phyloP scores from a whole-genome alignment of 2,797 vertebrate species.

The Leuciscus waleckii region DNA sequence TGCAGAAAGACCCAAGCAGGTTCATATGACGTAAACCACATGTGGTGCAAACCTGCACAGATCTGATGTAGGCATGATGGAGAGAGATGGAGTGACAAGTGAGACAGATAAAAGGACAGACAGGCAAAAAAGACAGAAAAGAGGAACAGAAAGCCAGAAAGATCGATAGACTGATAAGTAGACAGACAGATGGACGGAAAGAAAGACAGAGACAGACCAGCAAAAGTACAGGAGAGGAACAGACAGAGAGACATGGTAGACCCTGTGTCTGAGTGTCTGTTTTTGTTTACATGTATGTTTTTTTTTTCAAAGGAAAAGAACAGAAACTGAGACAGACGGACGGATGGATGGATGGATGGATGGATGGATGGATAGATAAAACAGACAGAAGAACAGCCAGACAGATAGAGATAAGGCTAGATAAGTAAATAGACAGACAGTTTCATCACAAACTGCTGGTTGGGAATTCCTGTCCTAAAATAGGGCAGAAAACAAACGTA shows the following conservation, averaged over 20 bases:
- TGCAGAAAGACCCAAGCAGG: slow-evolving; percentile 67
- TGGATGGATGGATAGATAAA: neutral
- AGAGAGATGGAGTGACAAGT: neutral
- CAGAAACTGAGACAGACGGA: slow-evolving; percentile 16
- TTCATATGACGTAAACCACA: slow-evolving; percentile 73
- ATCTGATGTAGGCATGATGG: slow-evolving; percentile 60
- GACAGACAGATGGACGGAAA: neutral
- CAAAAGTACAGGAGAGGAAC: neutral
- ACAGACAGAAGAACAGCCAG: neutral
- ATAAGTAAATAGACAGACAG: neutral
- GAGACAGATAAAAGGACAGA: slow-evolving; percentile 4
- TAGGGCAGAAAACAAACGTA: neutral
- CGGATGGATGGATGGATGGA: too few species aligned
- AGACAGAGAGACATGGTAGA: neutral
- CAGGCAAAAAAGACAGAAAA: neutral
- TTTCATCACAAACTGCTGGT: neutral
- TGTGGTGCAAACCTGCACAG: slow-evolving; percentile 77
- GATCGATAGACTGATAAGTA: neutral
- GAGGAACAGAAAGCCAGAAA: slow-evolving; percentile 27
- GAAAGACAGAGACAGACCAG: neutral
- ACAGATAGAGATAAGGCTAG: neutral
- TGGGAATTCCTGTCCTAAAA: slow-evolving; percentile 16
- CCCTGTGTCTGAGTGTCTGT: too few species aligned
- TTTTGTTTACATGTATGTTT: too few species aligned
- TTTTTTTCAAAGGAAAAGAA: neutral